Evolutionary conservation across 2,113 vertebrate genomes (phyloP).

Genomic region (Trematomus loennbergii): DNA sequence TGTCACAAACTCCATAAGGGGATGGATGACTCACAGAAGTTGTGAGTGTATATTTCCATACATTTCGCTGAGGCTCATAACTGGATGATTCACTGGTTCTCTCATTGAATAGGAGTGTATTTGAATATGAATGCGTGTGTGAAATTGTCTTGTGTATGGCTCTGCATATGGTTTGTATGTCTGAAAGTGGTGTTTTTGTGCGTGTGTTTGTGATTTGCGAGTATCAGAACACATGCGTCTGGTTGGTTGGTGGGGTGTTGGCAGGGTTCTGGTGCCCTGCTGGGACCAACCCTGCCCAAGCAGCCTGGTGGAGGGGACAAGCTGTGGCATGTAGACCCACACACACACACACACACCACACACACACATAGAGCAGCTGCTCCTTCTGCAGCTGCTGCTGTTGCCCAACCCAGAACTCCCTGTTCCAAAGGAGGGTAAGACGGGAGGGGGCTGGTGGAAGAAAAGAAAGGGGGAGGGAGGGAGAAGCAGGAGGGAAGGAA

Average conservation of each 20-base stretch:
- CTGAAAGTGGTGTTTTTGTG: slow-evolving; percentile 36
- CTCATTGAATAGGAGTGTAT: slow-evolving; percentile 66
- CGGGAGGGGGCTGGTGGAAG: slow-evolving; percentile 4
- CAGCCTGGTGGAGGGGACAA: slow-evolving; percentile 80
- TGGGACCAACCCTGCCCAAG: slow-evolving; percentile 79
- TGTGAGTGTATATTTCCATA: slow-evolving; percentile 74
- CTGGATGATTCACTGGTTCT: slow-evolving; percentile 63
- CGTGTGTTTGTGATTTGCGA: slow-evolving; percentile 38
- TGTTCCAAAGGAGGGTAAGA: slow-evolving; percentile 67
- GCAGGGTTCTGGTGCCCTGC: slow-evolving; percentile 78
- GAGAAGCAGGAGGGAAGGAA: slow-evolving; percentile 21
- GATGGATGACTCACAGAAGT: slow-evolving; percentile 64
- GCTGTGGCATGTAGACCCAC: slow-evolving; percentile 75
- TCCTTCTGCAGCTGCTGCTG: slow-evolving; percentile 80
- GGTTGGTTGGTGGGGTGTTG: slow-evolving; percentile 73
- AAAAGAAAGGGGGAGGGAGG: slow-evolving; percentile 21
- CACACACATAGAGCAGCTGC: slow-evolving; percentile 75
- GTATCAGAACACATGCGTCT: slow-evolving; percentile 61
- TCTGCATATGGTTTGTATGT: slow-evolving; percentile 56
- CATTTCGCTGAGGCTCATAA: slow-evolving; percentile 61
- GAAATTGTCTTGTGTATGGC: slow-evolving; percentile 61
- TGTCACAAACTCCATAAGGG: slow-evolving; percentile 64
- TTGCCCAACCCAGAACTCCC: slow-evolving; percentile 76
- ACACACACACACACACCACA: slow-evolving; percentile 31
- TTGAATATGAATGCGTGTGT: slow-evolving; percentile 75